Evolutionary conservation across 1,140 invertebrate genomes (phyloP).

Genomic region (Apis laboriosa): DNA sequence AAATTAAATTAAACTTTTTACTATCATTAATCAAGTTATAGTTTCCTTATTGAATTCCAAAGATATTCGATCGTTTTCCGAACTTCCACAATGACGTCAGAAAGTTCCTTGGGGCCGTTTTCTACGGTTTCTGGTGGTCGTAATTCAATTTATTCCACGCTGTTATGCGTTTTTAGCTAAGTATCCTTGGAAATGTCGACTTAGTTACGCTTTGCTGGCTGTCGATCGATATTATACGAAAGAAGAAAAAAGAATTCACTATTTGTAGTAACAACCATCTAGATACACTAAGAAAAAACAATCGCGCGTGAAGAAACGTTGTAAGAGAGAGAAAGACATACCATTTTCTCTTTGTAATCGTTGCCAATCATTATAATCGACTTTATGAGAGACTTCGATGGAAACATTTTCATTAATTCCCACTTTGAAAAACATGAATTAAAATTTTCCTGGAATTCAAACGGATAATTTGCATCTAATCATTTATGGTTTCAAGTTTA

Average conservation of each 20-base stretch:
- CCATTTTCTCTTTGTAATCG: not conserved
- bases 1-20: too few species aligned
- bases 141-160: constrained; percentile 44
- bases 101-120: constrained; percentile 10
- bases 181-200: constrained; percentile 53
- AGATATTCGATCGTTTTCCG: not conserved
- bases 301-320: not conserved
- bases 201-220: constrained; percentile 39
- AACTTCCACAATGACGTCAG: not conserved
- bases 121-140: constrained; percentile 13
- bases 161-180: constrained; percentile 29
- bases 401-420: not conserved
- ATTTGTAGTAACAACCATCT: constrained; percentile 12
- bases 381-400: not conserved
- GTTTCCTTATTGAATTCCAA: not conserved
- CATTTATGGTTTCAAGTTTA: too few species aligned
- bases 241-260: constrained; percentile 32
- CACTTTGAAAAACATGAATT: not conserved
- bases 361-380: not conserved
- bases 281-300: not conserved
- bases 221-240: constrained; percentile 39
- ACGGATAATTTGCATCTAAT: not conserved
- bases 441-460: not conserved
- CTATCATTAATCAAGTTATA: not conserved
- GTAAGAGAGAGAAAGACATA: too few species aligned